Base-by-base conservation (phyloP, 2,888 invertebrate species). In the Andrena flavipes region DNA sequence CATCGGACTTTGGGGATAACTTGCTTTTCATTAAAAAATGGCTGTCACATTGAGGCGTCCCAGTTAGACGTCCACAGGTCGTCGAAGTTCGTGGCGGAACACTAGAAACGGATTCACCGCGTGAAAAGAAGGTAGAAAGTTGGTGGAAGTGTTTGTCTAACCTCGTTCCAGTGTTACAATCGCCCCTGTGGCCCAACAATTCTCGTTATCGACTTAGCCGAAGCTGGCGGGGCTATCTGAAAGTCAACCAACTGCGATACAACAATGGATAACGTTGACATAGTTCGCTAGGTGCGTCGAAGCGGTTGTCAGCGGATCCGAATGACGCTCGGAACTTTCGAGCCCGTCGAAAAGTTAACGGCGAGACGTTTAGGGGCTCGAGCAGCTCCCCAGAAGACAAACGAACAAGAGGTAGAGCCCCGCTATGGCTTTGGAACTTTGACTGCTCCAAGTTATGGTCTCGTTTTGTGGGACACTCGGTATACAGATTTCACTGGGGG, bases 201-300 rank as follows among this genome's bases (percentile, higher is more conserved):
- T 56, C 56, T 23, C 26, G 56, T 56, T 56, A 56, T 56, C 56
- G 56, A 20, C 56, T 56, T 56, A 56, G 56, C 56, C 56, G 54
- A 1, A 5, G 56, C 56, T 56, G 10, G 56, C 56, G 10, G 13
- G 23, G 56, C 20, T 26, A 23, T 23, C 56, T 26, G 56, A 56
- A 10, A 56, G 56, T 56, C 56, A 26, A 23, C 23, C 23, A 56
- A 56, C 56, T 56, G 56, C 56, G 56, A 56, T 56, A 56, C 56
- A 56, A 56, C 56, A 56, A 56, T 56, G 56, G 56, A 56, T 56
- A 56, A 56, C 56, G 56, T 56, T 56, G 56, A 56, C 56, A 56
- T 4, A 56, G 23, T 56, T 56, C 56, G 23, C 23, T 8, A n/a
- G 56, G 23, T 26, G 56, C 23, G 56, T 23, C 56, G 23, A 20